Conservation (phyloP, 1,140 invertebrate species). For the Conopomorpha cramerella region DNA sequence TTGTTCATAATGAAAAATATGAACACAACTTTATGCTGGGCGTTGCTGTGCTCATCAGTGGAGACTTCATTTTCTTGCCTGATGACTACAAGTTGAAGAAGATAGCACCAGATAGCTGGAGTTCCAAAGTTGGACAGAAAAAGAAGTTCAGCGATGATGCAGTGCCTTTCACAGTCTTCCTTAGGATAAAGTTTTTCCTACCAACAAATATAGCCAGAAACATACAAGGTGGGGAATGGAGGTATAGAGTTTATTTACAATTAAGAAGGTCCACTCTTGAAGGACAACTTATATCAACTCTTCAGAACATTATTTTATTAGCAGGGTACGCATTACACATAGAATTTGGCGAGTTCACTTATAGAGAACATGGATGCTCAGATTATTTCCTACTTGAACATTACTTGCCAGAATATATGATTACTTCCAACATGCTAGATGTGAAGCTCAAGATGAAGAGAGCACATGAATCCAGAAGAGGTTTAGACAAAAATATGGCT, state of each 20-base stretch:
- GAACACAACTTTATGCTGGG: slow-evolving; percentile 81
- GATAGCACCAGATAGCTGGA: slow-evolving; percentile 69
- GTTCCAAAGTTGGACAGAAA: slow-evolving; percentile 52
- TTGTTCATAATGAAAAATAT: slow-evolving; percentile 71
- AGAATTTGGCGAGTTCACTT: slow-evolving; percentile 79
- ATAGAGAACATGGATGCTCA: slow-evolving; percentile 70
- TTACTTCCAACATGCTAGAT: slow-evolving; percentile 53
- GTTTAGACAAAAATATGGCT: slow-evolving; percentile 68
- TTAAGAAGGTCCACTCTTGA: slow-evolving; percentile 77
- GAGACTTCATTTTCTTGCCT: slow-evolving; percentile 83
- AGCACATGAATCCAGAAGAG: slow-evolving; percentile 66
- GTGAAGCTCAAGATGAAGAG: slow-evolving; percentile 55
- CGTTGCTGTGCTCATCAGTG: slow-evolving; percentile 71
- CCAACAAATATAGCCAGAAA: slow-evolving; percentile 62
- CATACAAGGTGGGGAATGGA: slow-evolving; percentile 68
- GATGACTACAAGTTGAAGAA: slow-evolving; percentile 79
- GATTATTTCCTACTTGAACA: slow-evolving; percentile 83
- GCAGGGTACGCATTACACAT: slow-evolving; percentile 80
- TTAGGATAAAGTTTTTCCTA: slow-evolving; percentile 80
- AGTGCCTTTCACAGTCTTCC: slow-evolving; percentile 65
- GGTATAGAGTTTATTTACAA: slow-evolving; percentile 80
- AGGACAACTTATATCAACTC: slow-evolving; percentile 72
- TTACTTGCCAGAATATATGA: slow-evolving; percentile 71
- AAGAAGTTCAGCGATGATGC: slow-evolving; percentile 25
- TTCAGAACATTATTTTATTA: slow-evolving; percentile 68